Base-by-base conservation (phyloP, 2,113 vertebrate genomes). In the Maccullochella peelii region DNA sequence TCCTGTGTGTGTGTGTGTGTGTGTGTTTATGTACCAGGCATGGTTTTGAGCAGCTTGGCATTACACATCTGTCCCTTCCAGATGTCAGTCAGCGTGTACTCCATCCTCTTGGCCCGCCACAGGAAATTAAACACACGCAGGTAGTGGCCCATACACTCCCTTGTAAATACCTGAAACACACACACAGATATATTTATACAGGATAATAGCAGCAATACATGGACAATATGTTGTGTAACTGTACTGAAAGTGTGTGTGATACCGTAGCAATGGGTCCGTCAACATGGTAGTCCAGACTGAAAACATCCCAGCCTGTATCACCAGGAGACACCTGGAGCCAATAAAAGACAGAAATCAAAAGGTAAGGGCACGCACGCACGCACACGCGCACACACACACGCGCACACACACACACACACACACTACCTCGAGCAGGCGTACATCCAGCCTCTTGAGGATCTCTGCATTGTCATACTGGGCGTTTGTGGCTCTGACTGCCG, bases 51-150 rank as follows among this genome's bases (percentile, higher is more conserved):
- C 73, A 99, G 96, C 83, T 98, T 99, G 71, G 97, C 97, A 18
- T 98, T 98, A 88, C 98, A 99, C 98, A 99, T 99, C 91, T 99
- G 98, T n/a, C 97, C 97, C 80, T 99, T 99, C 94, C 98, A 98
- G 90, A 99, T 99, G 94, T 99, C 98, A 0, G 98, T 99, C 58
- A 99, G 96, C 11, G 98, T 98, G 91, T 99, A 99, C 71, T 99
- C 98, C 98, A 99, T 99, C 72, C 98, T 95, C 91, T 99, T 99
- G 0, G 98, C 98, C 82, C 98, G 88, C 98, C 98, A 99, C 62
- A 99, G 96, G 93, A 99, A 99, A 88, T 99, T 99, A 71, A 99
- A 99, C 25, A 97, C 98, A 4, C 98, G 94, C 70, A 99, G 95
- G 93, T 99, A 99, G 91, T 97, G 98, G 91, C 97, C 97, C 98